Base-by-base conservation (phyloP, 92 coral and sea anemone species). In the Heliopora coerulea region DNA sequence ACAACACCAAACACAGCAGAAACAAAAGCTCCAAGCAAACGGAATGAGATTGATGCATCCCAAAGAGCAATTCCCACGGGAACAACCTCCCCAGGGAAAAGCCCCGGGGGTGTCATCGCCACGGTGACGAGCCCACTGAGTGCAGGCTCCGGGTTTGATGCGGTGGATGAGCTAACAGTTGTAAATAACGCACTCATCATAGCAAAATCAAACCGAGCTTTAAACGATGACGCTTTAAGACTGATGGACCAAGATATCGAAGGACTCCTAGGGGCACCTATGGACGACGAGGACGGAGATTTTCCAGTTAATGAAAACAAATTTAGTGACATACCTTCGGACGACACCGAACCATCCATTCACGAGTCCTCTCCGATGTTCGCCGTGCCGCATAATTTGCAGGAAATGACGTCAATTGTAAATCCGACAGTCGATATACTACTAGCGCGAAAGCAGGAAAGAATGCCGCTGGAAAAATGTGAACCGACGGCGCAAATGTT, bases 341-440 rank as follows among this genome's bases (percentile, higher is more conserved):
- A 70, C 25, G 77, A 70, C 12, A 52, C 24, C 19, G 77, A 70
- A 70, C 35, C 32, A 46, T 48, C 75, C 3, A 28, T 54, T 10
- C 63, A 56, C 27, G 77, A 70, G 77, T 70, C 29, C 26, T 2
- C 62, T 50, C 77, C 77, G 41, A 81, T 87, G 59, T 85, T 84
- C 65, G 86, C 88, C 7, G 99, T 95, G 3, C 97, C 96, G 13
- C 99, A 95, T 72, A 79, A 81, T 34, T 56, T 60, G 23, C 73
- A 78, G 21, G 99, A 95, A 68, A 89, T 90, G 50, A 73, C 82
- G 19, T 68, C 86, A 1, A 69, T 95, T 27, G 95, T 90, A 0
- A 68, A 86, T 44, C 68, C 86, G 7, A 37, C 77, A 14, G 29
- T 70, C 11, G 77, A 70, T 54, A 28, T 70, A n/a, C 58, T 70